phyloP scores from a whole-genome alignment of 2,888 invertebrate genomes.

The Ophonus ardosiacus region DNA sequence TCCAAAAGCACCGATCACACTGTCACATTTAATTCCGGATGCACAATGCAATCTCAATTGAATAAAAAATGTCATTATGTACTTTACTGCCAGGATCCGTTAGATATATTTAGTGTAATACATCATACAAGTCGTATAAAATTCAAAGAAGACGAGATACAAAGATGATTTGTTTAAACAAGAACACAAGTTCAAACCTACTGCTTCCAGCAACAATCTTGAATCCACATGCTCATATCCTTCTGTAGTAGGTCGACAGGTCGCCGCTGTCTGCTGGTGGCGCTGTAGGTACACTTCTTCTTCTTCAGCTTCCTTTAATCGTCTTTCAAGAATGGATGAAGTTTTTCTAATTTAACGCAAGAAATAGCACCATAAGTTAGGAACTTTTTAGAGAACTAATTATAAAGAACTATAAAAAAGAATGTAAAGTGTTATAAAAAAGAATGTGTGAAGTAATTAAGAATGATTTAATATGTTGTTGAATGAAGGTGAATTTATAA shows the following conservation, averaged over 20 bases:
- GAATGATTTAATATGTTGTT: background rate
- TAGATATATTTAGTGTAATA: background rate
- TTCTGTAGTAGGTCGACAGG: conserved; percentile 51
- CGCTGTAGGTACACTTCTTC: conserved; percentile 16
- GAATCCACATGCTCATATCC: background rate
- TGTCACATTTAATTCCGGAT: no score
- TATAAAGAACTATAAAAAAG: conserved; percentile 14
- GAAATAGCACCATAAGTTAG: conserved; percentile 5
- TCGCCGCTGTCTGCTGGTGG: conserved; percentile 10
- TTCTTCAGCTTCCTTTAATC: conserved; percentile 1
- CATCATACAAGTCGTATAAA: background rate
- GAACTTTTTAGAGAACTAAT: conserved; percentile 20
- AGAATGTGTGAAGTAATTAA: background rate
- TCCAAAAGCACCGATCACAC: no score
- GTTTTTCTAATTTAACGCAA: conserved; percentile 20
- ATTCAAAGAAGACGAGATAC: background rate
- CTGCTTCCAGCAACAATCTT: background rate
- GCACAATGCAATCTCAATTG: no score
- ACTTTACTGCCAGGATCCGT: background rate
- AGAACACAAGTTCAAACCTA: conserved; percentile 26
- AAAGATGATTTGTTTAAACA: conserved; percentile 18
- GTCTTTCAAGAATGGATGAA: background rate
- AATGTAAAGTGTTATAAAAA: background rate
- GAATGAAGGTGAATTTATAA: no score
- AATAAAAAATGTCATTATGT: no score